phyloP scores from a whole-genome alignment of 2,888 invertebrate genomes.

The Epinotia brunnichana region DNA sequence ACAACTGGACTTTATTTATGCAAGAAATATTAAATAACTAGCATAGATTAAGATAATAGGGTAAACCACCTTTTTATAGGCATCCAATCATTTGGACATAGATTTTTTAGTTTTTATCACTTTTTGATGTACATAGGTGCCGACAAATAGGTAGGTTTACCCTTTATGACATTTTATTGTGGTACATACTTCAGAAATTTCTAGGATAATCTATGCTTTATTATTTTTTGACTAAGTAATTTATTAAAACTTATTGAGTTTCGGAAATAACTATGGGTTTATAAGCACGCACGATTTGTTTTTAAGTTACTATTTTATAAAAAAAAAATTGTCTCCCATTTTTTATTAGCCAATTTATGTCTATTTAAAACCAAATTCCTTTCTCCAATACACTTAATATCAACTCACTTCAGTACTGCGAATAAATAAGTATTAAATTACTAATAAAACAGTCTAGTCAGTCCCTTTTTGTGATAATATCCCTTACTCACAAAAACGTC shows the following conservation, averaged over 20 bases:
- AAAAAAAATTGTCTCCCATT: too few species aligned
- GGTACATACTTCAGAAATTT: background rate
- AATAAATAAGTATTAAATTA: too few species aligned
- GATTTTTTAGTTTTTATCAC: background rate
- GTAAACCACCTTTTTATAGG: conserved; percentile 1
- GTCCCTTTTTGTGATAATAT: too few species aligned
- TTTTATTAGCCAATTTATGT: background rate
- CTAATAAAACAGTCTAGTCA: too few species aligned
- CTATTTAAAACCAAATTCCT: background rate
- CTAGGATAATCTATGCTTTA: too few species aligned
- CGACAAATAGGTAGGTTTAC: background rate
- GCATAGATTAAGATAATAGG: background rate
- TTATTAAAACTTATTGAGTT: too few species aligned
- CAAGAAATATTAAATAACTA: background rate
- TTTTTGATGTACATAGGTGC: background rate
- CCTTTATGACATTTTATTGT: background rate
- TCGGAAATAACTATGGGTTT: background rate
- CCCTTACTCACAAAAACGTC: background rate
- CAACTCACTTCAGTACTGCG: background rate
- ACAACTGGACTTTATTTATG: background rate
- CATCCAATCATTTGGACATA: background rate
- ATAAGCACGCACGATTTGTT: background rate
- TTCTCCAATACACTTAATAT: background rate
- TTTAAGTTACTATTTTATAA: background rate
- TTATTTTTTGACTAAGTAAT: too few species aligned